Evolutionary conservation across 2,797 vertebrate genomes (phyloP), one percentile per base, ranked within the genome.

Genomic region (Psittacula echo): DNA sequence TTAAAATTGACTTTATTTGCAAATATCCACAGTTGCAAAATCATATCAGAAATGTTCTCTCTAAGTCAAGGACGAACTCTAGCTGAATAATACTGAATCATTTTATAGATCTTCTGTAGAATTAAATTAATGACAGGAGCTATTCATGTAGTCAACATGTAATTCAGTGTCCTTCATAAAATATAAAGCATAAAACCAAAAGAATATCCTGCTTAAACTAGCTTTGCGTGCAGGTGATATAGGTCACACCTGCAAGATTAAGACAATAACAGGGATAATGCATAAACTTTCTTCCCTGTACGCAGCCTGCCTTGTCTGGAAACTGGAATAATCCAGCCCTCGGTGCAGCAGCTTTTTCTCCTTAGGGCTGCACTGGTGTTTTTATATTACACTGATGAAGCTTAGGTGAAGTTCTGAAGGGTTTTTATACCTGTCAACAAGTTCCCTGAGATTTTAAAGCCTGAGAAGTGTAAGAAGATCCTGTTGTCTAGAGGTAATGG

Each of bases 1-100:
- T 95, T 83, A 87, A 96, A 96, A 95, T 91, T 70, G 48, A 53
- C 74, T 92, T 85, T 87, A 87, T 89, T 82, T 81, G 81, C 45
- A 87, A 89, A 79, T 90, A 93, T 7, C 48, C 51, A 62, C 47
- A 73, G 66, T 70, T 67, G 34, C 39, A 44, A 89, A 82, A 75
- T 72, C n/a, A 10, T 7, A 9, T 42, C 61, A 71, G 18, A 26
- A 51, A 32, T 72, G 30, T 7, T 72, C 70, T 96, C 88, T 45
- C 50, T 26, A 19, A 37, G 34, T 53, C 45, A 78, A 67, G 78
- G 85, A 51, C 56, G 80, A 92, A 42, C 42, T 77, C 62, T 64
- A 60, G 71, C 48, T 72, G 85, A 72, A 39, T 86, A 42, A 56
- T 51, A 56, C 11, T 19, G 10, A 41, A 41, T 47, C 20, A 0